Conservation (phyloP, 2,888 invertebrate genomes). For the Monopis laevigella region DNA sequence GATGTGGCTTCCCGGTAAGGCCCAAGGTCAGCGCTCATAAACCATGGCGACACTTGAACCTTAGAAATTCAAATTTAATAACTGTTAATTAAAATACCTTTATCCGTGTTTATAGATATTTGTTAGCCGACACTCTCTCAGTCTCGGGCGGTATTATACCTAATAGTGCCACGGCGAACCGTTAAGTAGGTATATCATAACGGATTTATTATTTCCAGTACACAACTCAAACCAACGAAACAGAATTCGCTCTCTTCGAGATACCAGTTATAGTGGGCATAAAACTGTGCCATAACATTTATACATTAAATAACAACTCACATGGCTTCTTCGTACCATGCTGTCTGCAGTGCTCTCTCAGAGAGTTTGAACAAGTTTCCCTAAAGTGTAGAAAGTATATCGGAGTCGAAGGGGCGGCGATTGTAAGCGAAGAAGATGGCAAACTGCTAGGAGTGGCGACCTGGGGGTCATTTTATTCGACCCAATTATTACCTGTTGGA, state of each 20-base stretch:
- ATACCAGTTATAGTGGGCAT: slow-evolving; percentile 27
- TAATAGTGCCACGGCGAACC: too few relatives aligned
- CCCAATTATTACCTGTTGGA: slow-evolving; percentile 35
- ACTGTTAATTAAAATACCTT: too few relatives aligned
- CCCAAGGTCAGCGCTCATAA: too few relatives aligned
- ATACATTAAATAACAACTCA: slow-evolving; percentile 20
- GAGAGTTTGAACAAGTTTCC: slow-evolving; percentile 19
- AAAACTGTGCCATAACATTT: slow-evolving; percentile 29
- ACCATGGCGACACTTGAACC: too few relatives aligned
- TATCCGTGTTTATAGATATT: too few relatives aligned
- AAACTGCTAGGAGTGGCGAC: slow-evolving; percentile 37
- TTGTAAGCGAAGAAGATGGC: slow-evolving; percentile 25
- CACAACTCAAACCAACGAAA: neutral
- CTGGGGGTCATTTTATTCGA: slow-evolving; percentile 29
- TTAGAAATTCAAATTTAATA: too few relatives aligned
- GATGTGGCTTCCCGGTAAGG: too few relatives aligned
- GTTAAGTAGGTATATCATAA: too few relatives aligned
- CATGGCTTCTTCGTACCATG: slow-evolving; percentile 29
- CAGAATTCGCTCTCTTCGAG: slow-evolving; percentile 25
- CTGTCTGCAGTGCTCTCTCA: slow-evolving; percentile 33
- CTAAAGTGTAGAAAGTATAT: slow-evolving; percentile 27
- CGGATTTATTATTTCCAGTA: slow-evolving; percentile 13
- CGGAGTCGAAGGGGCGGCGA: slow-evolving; percentile 36
- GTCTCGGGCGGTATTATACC: too few relatives aligned
- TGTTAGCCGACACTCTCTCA: too few relatives aligned